These are phyloP conservation scores for Fundulus diaphanus DNA, from an alignment of 2,797 vertebrate species.

Conservation along the genomic window DNA sequence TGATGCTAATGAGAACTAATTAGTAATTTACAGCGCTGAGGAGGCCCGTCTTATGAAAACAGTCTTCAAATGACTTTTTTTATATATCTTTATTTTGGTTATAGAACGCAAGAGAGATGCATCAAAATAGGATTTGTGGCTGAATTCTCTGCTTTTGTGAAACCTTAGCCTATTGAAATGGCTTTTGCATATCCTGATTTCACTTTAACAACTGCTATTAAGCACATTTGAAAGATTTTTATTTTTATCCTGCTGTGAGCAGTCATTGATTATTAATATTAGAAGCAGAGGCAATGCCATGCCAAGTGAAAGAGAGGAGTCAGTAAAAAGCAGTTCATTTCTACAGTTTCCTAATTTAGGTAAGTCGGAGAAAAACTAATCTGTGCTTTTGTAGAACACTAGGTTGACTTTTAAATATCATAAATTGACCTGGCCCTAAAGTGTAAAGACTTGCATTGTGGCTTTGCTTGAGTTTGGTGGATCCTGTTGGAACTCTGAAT, in stretches of 20 bases:
- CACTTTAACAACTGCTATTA: background rate
- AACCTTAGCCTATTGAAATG: background rate
- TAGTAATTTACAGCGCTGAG: conserved; percentile 30
- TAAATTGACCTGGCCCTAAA: conserved; percentile 69
- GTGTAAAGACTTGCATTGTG: conserved; percentile 73
- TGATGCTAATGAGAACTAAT: conserved; percentile 50
- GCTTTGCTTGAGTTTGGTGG: conserved; percentile 75
- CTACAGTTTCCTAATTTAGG: conserved; percentile 55
- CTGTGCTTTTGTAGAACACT: conserved; percentile 62
- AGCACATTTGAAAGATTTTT: background rate
- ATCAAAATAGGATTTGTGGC: background rate
- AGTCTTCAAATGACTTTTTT: conserved; percentile 79
- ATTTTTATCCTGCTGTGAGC: conserved; percentile 65
- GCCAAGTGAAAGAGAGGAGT: background rate
- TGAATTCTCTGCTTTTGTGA: too few species aligned
- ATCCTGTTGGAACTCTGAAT: conserved; percentile 73
- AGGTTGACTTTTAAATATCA: conserved; percentile 68
- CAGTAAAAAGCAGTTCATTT: conserved; percentile 34
- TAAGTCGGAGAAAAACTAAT: conserved; percentile 41
- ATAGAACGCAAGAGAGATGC: background rate
- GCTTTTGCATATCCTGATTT: background rate
- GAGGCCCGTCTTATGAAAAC: conserved; percentile 84
- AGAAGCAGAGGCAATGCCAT: background rate
- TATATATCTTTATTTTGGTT: background rate
- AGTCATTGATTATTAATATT: background rate